Evolutionary conservation across 2,113 vertebrate species (phyloP), one percentile per base, ranked within the genome.

Genomic region (Dolichallabes microphthalmus): DNA sequence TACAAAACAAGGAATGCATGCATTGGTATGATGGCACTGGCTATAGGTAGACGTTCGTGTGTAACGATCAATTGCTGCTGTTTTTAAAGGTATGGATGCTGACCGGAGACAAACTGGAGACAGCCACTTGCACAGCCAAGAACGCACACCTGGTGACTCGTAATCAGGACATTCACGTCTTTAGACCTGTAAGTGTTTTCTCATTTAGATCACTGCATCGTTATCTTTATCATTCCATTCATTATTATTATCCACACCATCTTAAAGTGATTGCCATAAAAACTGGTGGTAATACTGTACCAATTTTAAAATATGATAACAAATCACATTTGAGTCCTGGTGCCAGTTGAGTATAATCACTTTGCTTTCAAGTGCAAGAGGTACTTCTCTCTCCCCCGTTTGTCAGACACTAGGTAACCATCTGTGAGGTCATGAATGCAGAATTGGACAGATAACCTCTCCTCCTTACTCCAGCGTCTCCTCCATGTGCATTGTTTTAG

Each of bases 101-200:
- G 89, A 99, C 98, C 0, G 98, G 98, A 85, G 98, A 99, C 93
- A 99, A 99, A 92, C 92, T 99, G 63, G 98, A 99, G 93, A 99
- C 98, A 0, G 98, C 98, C 74, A 99, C 97, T 0, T 99, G 98
- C 93, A 99, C 98, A 0, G 98, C 98, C 13, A 99, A 99, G 93
- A 99, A 99, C 0, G 98, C 98, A 0, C 98, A 99, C 89, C 94
- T 99, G 92, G 97, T 99, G 90, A 99, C 98, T 86, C 96, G 98
- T 83, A 98, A 93, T 87, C 98, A 99, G 80, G 97, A 99, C 93
- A 96, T 99, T 92, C 97, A 99, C 17, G 90, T 97, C 81, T 99
- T 99, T 88, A 95, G 97, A 92, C 91, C 96, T 68, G 97, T 99
- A 92, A 95, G 96, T 93, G 25, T 85, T 77, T 61, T 78, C 69